These are phyloP conservation scores for Lasioglossum villosulum DNA, from an alignment of 2,888 invertebrate species.

Conservation along the genomic window DNA sequence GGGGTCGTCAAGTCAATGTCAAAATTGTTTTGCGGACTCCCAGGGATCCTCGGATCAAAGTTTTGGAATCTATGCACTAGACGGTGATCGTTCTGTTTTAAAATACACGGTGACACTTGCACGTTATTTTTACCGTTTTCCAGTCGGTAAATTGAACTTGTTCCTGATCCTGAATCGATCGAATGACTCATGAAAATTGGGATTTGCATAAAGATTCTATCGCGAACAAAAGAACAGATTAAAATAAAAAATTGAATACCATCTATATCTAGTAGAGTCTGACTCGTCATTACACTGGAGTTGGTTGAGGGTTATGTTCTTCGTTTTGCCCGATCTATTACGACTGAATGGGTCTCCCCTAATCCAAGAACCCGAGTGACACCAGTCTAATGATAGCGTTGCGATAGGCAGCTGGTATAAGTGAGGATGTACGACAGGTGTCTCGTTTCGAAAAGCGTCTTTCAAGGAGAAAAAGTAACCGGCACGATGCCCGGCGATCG, in stretches of 20 bases:
- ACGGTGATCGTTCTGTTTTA: no score
- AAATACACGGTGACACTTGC: neutral
- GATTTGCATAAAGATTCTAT: neutral
- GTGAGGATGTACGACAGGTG: constrained; percentile 1
- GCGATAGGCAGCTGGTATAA: neutral
- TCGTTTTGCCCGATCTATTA: neutral
- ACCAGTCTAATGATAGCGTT: constrained; percentile 1
- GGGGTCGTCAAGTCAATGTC: no score
- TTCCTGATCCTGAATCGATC: neutral
- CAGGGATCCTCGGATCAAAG: no score
- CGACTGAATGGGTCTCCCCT: neutral
- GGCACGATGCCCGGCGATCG: neutral
- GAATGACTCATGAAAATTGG: neutral
- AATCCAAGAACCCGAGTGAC: neutral
- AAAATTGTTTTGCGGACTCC: no score
- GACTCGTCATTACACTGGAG: neutral
- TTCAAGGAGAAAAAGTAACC: neutral
- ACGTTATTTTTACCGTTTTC: neutral
- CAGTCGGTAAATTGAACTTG: no score
- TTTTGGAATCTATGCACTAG: no score
- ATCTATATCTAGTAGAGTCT: neutral
- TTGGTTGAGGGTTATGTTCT: neutral
- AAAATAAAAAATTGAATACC: neutral
- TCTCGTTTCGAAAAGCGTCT: neutral
- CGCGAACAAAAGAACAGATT: neutral